These are phyloP conservation scores for Philereme transversata DNA, from an alignment of 2,888 invertebrate genomes.

Conservation along the genomic window DNA sequence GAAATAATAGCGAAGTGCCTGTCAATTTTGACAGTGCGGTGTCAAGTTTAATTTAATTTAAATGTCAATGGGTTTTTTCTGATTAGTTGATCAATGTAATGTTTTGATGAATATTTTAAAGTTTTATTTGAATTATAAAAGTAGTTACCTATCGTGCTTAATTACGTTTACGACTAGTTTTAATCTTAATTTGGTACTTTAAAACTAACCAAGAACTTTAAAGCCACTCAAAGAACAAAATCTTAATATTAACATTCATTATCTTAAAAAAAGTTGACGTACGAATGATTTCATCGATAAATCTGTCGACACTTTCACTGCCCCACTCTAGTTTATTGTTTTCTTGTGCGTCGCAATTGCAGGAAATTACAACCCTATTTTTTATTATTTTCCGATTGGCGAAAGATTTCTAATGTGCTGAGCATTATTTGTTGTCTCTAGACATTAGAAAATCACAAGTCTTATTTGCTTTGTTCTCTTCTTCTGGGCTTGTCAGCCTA, in stretches of 20 bases:
- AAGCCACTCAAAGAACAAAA: too few relatives aligned
- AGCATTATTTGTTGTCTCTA: conserved; percentile 4
- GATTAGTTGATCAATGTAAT: not conserved
- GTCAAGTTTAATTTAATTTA: conserved; percentile 20
- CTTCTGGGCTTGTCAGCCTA: too few relatives aligned
- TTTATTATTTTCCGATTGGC: conserved; percentile 14
- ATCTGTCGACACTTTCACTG: not conserved
- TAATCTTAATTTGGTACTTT: too few relatives aligned
- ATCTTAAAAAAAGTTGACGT: too few relatives aligned
- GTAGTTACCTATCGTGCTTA: too few relatives aligned
- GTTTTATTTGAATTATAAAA: too few relatives aligned
- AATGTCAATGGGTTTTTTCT: conserved; percentile 6
- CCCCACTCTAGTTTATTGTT: conserved; percentile 15
- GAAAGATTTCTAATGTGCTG: conserved; percentile 29
- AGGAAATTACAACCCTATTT: conserved; percentile 24
- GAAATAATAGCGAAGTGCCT: conserved; percentile 12
- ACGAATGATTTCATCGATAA: not conserved
- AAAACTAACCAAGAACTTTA: too few relatives aligned
- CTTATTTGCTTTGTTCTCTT: not conserved
- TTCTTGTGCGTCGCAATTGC: conserved; percentile 11
- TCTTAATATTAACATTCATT: too few relatives aligned
- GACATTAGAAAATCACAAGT: not conserved
- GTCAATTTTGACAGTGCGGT: conserved; percentile 26
- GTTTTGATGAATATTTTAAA: not conserved
- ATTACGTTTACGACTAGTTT: too few relatives aligned